Evolutionary conservation across 2,113 vertebrate species (phyloP).

Genomic region (Lepisosteus oculatus): DNA sequence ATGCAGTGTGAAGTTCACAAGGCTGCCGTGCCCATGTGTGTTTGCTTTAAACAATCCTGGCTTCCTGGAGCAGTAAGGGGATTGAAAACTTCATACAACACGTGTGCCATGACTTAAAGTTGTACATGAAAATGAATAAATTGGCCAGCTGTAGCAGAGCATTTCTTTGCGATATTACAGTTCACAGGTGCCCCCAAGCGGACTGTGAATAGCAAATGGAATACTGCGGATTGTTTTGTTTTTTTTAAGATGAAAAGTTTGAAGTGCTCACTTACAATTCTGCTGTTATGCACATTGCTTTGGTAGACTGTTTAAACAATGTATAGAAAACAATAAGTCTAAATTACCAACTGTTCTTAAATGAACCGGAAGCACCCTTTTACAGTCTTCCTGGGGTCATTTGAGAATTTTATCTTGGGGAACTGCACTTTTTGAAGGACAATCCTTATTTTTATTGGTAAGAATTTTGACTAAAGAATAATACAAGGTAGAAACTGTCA

Average conservation of each 20-base stretch:
- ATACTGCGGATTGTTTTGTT: constrained; percentile 56
- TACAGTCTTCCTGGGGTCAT: constrained; percentile 67
- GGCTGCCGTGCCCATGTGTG: constrained; percentile 61
- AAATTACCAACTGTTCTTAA: constrained; percentile 43
- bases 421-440: constrained; percentile 82
- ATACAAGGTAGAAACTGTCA: constrained; percentile 68
- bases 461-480: constrained; percentile 57
- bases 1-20: constrained; percentile 70
- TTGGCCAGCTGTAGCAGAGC: constrained; percentile 72
- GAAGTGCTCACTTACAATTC: constrained; percentile 53
- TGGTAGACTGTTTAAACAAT: constrained; percentile 65
- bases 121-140: constrained; percentile 27
- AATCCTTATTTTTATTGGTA: constrained; percentile 78
- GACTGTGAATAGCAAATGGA: constrained; percentile 39
- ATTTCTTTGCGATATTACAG: constrained; percentile 40
- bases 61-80: constrained; percentile 32
- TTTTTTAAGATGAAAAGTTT: constrained; percentile 43
- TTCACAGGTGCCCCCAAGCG: constrained; percentile 32
- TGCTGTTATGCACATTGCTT: constrained; percentile 69
- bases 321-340: constrained; percentile 55
- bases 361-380: constrained; percentile 61
- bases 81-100: constrained; percentile 59
- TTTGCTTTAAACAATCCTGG: constrained; percentile 47
- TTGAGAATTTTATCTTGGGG: constrained; percentile 66
- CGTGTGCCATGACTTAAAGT: constrained; percentile 67